Evolutionary conservation across 1,140 invertebrate genomes (phyloP).

Genomic region (Branchinecta lindahli): DNA sequence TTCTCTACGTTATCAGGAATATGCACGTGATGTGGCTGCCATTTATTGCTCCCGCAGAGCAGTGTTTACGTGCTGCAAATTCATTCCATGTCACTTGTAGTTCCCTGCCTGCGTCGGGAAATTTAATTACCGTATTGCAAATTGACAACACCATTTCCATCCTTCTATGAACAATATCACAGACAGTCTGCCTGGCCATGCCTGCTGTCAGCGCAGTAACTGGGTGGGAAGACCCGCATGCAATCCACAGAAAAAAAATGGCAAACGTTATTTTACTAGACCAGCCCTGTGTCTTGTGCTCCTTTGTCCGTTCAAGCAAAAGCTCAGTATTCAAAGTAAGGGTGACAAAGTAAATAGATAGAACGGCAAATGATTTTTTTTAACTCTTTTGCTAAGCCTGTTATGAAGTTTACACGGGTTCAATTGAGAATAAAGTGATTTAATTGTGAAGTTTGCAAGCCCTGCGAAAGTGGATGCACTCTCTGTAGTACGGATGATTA

Average conservation of each 20-base stretch:
- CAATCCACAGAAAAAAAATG: neutral
- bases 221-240: neutral
- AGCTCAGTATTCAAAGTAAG: no score
- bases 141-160: neutral
- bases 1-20: slow-evolving; percentile 1
- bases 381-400: no score
- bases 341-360: no score
- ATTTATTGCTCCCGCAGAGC: neutral
- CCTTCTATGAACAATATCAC: neutral
- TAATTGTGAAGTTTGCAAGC: no score
- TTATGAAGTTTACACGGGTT: no score
- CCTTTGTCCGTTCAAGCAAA: neutral
- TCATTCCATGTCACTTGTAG: neutral
- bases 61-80: neutral
- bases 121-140: neutral
- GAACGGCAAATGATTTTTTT: no score
- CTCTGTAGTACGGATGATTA: no score
- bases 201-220: neutral
- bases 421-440: no score
- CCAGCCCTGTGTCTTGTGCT: neutral
- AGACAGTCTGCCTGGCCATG: neutral
- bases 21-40: slow-evolving; percentile 8
- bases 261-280: neutral
- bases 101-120: neutral
- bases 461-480: no score